Evolutionary conservation across 1,140 invertebrate genomes (phyloP), one percentile per base, ranked within the genome.

Genomic region (Drosophila rhopaloa): DNA sequence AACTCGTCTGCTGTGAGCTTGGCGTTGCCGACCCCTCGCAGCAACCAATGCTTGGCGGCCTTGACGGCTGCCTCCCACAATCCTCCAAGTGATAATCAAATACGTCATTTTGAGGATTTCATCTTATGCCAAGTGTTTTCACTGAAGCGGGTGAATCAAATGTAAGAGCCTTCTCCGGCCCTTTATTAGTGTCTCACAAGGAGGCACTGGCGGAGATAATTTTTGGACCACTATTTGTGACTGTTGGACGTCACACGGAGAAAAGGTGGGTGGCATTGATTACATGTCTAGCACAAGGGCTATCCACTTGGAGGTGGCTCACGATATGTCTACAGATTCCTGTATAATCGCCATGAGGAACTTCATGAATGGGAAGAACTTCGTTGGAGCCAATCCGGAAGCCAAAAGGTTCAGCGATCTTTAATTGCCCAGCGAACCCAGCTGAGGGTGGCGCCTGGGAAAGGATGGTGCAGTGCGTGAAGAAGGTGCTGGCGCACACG

Each of bases 341-440:
- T 16, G 16, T 16, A 41, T 72, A 7, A 57, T 72, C 19, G 51
- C 24, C 5, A 72, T 72, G 7, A 43, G 29, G 9, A 67, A 71
- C 0, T 71, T 71, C 7, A 37, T 16, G 16, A 16, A 16, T 1
- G 16, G 16, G 16, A 16, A 16, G 16, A 16, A 16, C 16, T 16
- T 16, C 16, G 16, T 16, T 16, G 16, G 16, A 16, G 16, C 16
- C 16, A 16, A 16, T 16, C 16, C 44, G 54, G 2, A 51, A 16
- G 16, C 16, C 16, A 16, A 16, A 16, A 16, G 16, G 16, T 16
- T 16, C 16, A 16, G 19, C 24, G 13, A 47, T 60, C 3, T 56
- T 72, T 0, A 66, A 66, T 10, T 65, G 51, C 19, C 53, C 46
- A 7, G 51, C 16, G 7, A 65, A 65, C 38, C 44, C 68, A 32